Evolutionary conservation across 2,888 invertebrate genomes (phyloP).

Genomic region (Zygaena filipendulae): DNA sequence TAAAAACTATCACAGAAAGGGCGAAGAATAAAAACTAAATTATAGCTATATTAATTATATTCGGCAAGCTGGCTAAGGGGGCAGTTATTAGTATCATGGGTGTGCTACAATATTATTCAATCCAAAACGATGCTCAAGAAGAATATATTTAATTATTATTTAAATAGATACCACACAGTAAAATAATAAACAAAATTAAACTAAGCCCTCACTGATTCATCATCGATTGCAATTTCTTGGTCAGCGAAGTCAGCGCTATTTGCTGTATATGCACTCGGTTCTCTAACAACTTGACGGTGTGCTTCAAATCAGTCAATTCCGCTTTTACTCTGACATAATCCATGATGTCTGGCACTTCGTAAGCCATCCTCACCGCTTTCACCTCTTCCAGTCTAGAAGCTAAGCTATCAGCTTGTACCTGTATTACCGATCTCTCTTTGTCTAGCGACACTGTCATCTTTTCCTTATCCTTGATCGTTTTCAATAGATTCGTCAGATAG

Average conservation of each 20-base stretch:
- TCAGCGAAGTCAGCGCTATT: constrained; percentile 39
- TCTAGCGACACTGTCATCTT: constrained; percentile 44
- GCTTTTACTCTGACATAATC: constrained; percentile 66
- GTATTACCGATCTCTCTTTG: constrained; percentile 39
- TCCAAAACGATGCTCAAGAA: no score
- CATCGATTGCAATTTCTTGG: constrained; percentile 31
- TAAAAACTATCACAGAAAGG: no score
- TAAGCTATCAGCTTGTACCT: constrained; percentile 42
- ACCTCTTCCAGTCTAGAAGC: constrained; percentile 40
- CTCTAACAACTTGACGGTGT: constrained; percentile 38
- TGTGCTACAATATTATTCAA: no score
- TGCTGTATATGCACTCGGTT: constrained; percentile 43
- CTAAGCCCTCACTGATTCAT: constrained; percentile 7
- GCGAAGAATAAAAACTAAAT: no score
- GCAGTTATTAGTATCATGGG: no score
- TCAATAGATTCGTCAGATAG: constrained; percentile 44
- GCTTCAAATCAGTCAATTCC: constrained; percentile 52
- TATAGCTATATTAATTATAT: no score
- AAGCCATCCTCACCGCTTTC: constrained; percentile 40
- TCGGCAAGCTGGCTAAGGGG: no score
- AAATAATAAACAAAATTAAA: constrained; percentile 4
- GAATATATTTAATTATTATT: no score
- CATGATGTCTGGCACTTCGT: constrained; percentile 66
- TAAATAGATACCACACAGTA: no score
- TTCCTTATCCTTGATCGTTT: constrained; percentile 43